Conservation (phyloP, 2,797 vertebrate genomes). For the Echiichthys vipera region DNA sequence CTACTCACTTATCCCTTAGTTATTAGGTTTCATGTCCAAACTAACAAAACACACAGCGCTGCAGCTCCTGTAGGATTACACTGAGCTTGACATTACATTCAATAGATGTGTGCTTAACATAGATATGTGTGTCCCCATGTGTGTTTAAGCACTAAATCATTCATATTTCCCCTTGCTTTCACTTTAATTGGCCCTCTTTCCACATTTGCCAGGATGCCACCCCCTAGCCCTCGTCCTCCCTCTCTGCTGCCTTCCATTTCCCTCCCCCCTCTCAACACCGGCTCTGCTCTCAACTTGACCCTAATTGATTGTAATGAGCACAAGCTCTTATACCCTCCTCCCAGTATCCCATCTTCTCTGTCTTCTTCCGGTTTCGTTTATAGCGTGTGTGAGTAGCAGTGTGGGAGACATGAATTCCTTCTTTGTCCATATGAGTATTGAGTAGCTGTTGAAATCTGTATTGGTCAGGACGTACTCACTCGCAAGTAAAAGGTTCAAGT, state of each 20-base stretch:
- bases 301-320: conserved; percentile 86
- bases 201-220: conserved; percentile 74
- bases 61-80: conserved; percentile 55
- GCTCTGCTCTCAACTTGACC: conserved; percentile 78
- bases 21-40: conserved; percentile 59
- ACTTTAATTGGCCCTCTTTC: conserved; percentile 81
- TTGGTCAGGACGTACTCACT: conserved; percentile 40
- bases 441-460: conserved; percentile 40
- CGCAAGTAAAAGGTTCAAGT: conserved; percentile 34
- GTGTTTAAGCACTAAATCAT: conserved; percentile 79
- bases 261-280: conserved; percentile 26
- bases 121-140: conserved; percentile 54
- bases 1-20: conserved; percentile 53
- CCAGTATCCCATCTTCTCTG: conserved; percentile 47
- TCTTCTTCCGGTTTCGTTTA: conserved; percentile 57
- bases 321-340: conserved; percentile 66
- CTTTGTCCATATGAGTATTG: conserved; percentile 45
- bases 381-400: conserved; percentile 29
- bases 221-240: conserved; percentile 51
- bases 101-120: conserved; percentile 56
- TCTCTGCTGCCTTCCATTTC: conserved; percentile 22
- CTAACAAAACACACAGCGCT: conserved; percentile 40
- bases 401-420: conserved; percentile 43
- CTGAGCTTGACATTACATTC: conserved; percentile 58
- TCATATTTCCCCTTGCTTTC: conserved; percentile 74